A percentile compares a stretch with the other conserved stretches of the same genome.
Conservation (phyloP, 2,113 vertebrate species). For the Chaenogobius annularis region DNA sequence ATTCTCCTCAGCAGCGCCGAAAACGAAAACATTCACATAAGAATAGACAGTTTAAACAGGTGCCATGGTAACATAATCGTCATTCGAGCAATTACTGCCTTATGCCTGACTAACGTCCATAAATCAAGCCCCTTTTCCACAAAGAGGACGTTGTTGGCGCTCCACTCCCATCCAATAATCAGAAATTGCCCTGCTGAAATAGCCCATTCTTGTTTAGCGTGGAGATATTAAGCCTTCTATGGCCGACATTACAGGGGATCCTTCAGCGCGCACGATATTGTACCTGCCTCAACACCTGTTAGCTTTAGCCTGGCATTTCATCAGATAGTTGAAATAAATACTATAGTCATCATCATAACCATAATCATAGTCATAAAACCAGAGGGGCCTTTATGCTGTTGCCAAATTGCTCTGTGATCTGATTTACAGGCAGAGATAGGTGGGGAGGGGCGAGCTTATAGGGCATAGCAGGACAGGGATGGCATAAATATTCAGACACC, state of each 20-base stretch:
- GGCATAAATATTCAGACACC: conserved; percentile 59
- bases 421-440: conserved; percentile 68
- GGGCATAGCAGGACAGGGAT: conserved; percentile 41
- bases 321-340: conserved; percentile 79
- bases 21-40: conserved; percentile 70
- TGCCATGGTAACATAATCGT: conserved; percentile 72
- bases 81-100: conserved; percentile 71
- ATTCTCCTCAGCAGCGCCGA: conserved; percentile 39
- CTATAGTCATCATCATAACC: conserved; percentile 75
- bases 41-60: conserved; percentile 72
- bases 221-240: conserved; percentile 52
- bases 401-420: conserved; percentile 74
- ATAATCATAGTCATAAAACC: conserved; percentile 76
- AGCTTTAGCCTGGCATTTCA: conserved; percentile 67
- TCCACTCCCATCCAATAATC: conserved; percentile 70
- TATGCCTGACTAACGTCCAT: conserved; percentile 63
- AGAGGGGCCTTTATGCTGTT: conserved; percentile 65
- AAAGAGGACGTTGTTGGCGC: conserved; percentile 68
- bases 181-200: conserved; percentile 71
- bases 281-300: conserved; percentile 77
- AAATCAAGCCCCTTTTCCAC: conserved; percentile 66
- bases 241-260: conserved; percentile 70
- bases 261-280: conserved; percentile 76
- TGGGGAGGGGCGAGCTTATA: conserved; percentile 35
- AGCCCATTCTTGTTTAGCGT: conserved; percentile 59